Conservation (phyloP, 2,113 vertebrate species). For the Montifringilla adamsi region DNA sequence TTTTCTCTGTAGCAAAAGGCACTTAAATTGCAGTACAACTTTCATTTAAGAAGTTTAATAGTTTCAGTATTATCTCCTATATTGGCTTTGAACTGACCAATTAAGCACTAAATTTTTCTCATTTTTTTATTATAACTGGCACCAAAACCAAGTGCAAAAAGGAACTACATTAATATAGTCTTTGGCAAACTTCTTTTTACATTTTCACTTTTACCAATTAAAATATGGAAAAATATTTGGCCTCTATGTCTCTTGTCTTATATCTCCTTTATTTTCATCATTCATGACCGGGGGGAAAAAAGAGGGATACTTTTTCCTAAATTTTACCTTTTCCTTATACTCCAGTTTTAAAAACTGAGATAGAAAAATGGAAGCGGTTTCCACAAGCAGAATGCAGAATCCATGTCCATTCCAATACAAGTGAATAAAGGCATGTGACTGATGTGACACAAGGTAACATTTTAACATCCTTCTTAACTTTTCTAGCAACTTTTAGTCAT, state of each 20-base stretch:
- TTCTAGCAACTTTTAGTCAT: not conserved
- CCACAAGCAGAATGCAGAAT: not conserved
- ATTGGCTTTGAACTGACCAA: not conserved
- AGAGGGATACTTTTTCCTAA: not conserved
- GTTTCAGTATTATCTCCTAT: not conserved
- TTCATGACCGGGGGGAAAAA: not conserved
- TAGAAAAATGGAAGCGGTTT: not conserved
- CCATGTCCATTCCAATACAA: not conserved
- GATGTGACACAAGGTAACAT: not conserved
- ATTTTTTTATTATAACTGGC: not conserved
- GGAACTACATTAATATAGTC: not conserved
- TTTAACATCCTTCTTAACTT: not conserved
- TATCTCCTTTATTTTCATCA: not conserved
- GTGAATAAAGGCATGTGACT: not conserved
- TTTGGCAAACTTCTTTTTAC: not conserved
- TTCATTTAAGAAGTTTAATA: slow-evolving; percentile 5
- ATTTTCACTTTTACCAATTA: not conserved
- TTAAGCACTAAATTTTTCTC: not conserved
- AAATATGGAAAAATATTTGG: not conserved
- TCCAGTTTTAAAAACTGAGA: not conserved
- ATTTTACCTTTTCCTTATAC: not conserved
- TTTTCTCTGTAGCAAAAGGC: not conserved
- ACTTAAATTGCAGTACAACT: not conserved
- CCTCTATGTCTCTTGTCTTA: not conserved
- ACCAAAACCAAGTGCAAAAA: not conserved